These are phyloP conservation scores for Cecidostiba fungosa DNA, from an alignment of 2,888 invertebrate species.

Conservation along the genomic window DNA sequence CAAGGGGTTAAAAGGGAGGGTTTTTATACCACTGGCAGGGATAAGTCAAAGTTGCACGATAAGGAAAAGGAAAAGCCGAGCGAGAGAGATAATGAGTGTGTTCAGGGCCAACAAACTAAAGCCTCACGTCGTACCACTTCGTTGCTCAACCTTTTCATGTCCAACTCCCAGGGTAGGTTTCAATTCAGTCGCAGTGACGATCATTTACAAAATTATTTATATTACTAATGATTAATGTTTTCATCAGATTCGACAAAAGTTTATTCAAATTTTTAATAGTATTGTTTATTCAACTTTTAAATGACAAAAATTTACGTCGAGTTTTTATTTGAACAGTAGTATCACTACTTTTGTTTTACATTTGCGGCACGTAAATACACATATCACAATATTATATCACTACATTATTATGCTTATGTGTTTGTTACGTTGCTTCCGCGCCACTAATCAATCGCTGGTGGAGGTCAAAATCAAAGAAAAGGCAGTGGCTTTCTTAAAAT, in stretches of 20 bases:
- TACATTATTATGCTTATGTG: slow-evolving; percentile 68
- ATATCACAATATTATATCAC: slow-evolving; percentile 50
- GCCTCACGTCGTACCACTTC: slow-evolving; percentile 96
- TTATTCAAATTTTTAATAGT: slow-evolving; percentile 17
- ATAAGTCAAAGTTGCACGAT: slow-evolving; percentile 72
- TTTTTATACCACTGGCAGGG: slow-evolving; percentile 72
- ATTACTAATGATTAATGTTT: slow-evolving; percentile 32
- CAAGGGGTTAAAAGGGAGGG: slow-evolving; percentile 77
- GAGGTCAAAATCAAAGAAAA: slow-evolving; percentile 64
- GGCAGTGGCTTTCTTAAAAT: slow-evolving; percentile 22
- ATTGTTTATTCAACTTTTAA: background rate
- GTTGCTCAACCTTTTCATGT: slow-evolving; percentile 96
- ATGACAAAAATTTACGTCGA: background rate
- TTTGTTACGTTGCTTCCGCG: slow-evolving; percentile 73
- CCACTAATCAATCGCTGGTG: slow-evolving; percentile 74
- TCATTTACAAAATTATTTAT: slow-evolving; percentile 33
- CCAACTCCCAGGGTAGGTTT: slow-evolving; percentile 94
- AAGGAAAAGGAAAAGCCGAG: slow-evolving; percentile 75
- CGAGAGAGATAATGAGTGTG: slow-evolving; percentile 71
- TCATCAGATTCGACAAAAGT: slow-evolving; percentile 12
- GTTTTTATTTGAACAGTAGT: background rate
- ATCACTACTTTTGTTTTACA: slow-evolving; percentile 26
- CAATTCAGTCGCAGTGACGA: slow-evolving; percentile 53
- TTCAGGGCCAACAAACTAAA: slow-evolving; percentile 67
- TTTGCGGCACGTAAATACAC: slow-evolving; percentile 57